These are phyloP conservation scores for Ceratosolen solmsi DNA, from an alignment of 1,140 invertebrate genomes.

Conservation along the genomic window DNA sequence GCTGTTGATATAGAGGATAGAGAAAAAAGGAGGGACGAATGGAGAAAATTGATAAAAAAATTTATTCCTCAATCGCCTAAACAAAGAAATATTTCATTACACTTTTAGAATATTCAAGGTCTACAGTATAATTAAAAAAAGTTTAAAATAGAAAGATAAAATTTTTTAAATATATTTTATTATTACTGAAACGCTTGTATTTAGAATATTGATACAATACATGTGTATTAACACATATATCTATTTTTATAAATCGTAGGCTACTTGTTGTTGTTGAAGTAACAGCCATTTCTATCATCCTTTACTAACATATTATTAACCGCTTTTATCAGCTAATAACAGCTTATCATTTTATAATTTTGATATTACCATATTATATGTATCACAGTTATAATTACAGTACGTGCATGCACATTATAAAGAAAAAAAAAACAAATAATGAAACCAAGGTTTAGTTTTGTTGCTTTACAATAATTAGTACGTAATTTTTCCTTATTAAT, in stretches of 20 bases:
- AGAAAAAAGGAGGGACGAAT: conserved; percentile 62
- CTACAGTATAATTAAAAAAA: conserved; percentile 40
- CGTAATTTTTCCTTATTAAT: not conserved
- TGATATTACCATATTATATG: conserved; percentile 26
- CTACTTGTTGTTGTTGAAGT: conserved; percentile 38
- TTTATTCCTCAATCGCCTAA: conserved; percentile 66
- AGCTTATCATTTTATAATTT: conserved; percentile 23
- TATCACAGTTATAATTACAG: conserved; percentile 67
- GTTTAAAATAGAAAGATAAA: conserved; percentile 52
- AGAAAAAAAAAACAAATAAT: conserved; percentile 37
- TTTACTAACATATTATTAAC: not conserved
- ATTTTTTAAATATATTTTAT: conserved; percentile 30
- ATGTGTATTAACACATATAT: conserved; percentile 29
- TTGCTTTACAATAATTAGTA: conserved; percentile 11
- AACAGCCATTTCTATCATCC: not conserved
- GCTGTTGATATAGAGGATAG: conserved; percentile 62
- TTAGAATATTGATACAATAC: conserved; percentile 44
- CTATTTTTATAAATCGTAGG: conserved; percentile 41
- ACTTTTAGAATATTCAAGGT: not conserved
- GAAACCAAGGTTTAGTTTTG: conserved; percentile 27
- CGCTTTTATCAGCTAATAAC: conserved; percentile 11
- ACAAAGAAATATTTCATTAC: conserved; percentile 60
- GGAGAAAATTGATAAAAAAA: conserved; percentile 65
- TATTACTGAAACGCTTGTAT: conserved; percentile 43
- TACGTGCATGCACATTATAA: not conserved